phyloP scores from a whole-genome alignment of 2,113 vertebrate genomes.

The Phodopus roborovskii region DNA sequence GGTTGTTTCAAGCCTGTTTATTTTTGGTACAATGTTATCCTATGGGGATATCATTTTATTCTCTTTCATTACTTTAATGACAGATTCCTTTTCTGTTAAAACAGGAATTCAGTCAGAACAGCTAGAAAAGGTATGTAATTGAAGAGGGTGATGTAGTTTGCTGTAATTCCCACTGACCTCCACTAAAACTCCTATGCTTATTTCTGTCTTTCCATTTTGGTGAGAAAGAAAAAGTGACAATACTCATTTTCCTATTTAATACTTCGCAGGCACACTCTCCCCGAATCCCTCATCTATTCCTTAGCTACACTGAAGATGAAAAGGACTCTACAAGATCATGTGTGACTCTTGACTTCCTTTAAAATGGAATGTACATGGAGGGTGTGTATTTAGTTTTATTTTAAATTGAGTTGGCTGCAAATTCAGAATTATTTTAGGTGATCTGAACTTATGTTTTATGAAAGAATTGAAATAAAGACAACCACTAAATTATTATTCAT shows the following conservation, averaged over 20 bases:
- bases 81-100: neutral
- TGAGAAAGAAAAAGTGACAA: neutral
- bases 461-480: slow-evolving; percentile 17
- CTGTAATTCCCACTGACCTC: neutral
- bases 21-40: neutral
- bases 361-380: neutral
- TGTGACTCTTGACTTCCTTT: neutral
- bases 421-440: neutral
- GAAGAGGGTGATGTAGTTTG: neutral
- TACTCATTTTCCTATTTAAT: neutral
- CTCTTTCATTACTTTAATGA: neutral
- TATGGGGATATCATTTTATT: neutral
- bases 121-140: neutral
- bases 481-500: neutral
- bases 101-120: neutral
- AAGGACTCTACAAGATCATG: neutral
- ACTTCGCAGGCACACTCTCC: neutral
- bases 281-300: neutral
- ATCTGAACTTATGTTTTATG: neutral
- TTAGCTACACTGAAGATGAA: neutral
- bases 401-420: neutral
- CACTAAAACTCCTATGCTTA: neutral
- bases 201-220: neutral
- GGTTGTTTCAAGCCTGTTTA: neutral
- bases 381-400: neutral